Base-by-base conservation (phyloP, 2,888 invertebrate genomes). In the Hirtodrosophila histrioides region DNA sequence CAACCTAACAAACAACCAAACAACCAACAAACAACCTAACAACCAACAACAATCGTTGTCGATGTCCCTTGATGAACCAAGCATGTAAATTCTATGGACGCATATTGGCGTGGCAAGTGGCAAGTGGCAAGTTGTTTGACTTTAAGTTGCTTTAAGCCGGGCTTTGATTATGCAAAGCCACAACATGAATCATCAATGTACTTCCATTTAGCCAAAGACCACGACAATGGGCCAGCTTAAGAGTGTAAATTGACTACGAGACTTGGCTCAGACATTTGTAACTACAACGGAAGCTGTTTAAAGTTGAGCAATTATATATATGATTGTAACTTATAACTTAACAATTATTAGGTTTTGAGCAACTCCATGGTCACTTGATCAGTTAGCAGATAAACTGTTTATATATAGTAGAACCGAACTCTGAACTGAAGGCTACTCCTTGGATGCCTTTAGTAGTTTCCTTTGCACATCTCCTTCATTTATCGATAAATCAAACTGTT, bases 61-160 rank as follows among this genome's bases (percentile, higher is more conserved):
- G 39, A 43, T 53, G 46, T 56, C 27, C 36, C 46, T 23, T 46
- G 75, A 75, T 81, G 86, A 80, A 65, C 84, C 75, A 84, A 75
- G 68, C 68, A 77, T 77, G 65, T 62, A 62, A 63, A 77, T 86
- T 86, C 84, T 60, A 74, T 56, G 44, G 75, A 49, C 44, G 44
- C 63, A 64, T 40, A 49, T 60, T 57, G 57, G 67, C 55, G 43
- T 49, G 31, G 31, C 31, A 8, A 31, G 31, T 31, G 31, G 31
- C 31, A 31, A 31, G 31, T 31, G 61, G 62, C 61, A 49, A 45
- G 36, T 41, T 54, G 50, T 51, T 37, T 45, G 12, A 53, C 17
- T 41, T 7, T 1, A 17, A 17, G 17, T 33, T 35, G 31, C 31
- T 9, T 7, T 7, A 7, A 6, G 27, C 17, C 49, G 29, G 43